phyloP scores from a whole-genome alignment of 2,113 vertebrate genomes.

The Microcebus griseorufus region DNA sequence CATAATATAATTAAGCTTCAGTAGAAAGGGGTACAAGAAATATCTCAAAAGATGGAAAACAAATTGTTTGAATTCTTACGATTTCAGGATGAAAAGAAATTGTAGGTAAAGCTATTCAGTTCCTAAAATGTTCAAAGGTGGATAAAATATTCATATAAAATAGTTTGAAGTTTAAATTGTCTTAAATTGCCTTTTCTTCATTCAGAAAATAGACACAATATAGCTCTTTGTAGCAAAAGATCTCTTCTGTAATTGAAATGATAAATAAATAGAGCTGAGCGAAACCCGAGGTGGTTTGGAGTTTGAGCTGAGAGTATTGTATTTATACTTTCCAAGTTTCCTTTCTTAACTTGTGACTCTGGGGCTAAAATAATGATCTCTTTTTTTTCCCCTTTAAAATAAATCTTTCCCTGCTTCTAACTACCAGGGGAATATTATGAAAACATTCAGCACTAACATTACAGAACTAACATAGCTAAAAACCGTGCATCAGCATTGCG shows the following conservation, averaged over 20 bases:
- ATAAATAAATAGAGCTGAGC: slow-evolving; percentile 64
- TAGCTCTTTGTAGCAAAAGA: background rate
- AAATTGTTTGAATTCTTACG: background rate
- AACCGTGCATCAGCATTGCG: slow-evolving; percentile 71
- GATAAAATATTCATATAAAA: slow-evolving; percentile 39
- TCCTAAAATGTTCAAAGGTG: slow-evolving; percentile 30
- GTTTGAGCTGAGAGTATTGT: slow-evolving; percentile 57
- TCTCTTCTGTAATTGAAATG: slow-evolving; percentile 66
- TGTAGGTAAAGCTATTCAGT: slow-evolving; percentile 42
- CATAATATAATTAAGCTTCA: slow-evolving; percentile 14
- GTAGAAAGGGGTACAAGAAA: background rate
- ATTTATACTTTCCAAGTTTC: slow-evolving; percentile 67
- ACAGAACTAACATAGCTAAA: slow-evolving; percentile 73
- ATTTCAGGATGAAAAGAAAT: slow-evolving; percentile 46
- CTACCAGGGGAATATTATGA: slow-evolving; percentile 76
- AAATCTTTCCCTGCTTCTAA: slow-evolving; percentile 75
- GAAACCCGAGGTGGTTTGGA: slow-evolving; percentile 53
- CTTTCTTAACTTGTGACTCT: slow-evolving; percentile 75
- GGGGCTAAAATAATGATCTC: slow-evolving; percentile 78
- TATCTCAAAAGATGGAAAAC: slow-evolving; percentile 39
- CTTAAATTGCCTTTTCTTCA: slow-evolving; percentile 40
- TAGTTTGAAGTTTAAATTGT: slow-evolving; percentile 62
- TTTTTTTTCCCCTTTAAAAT: slow-evolving; percentile 74
- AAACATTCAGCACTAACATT: slow-evolving; percentile 80
- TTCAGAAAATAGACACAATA: slow-evolving; percentile 56